These are phyloP conservation scores for Gobio occitaniae DNA, from an alignment of 2,797 vertebrate genomes.

Conservation along the genomic window DNA sequence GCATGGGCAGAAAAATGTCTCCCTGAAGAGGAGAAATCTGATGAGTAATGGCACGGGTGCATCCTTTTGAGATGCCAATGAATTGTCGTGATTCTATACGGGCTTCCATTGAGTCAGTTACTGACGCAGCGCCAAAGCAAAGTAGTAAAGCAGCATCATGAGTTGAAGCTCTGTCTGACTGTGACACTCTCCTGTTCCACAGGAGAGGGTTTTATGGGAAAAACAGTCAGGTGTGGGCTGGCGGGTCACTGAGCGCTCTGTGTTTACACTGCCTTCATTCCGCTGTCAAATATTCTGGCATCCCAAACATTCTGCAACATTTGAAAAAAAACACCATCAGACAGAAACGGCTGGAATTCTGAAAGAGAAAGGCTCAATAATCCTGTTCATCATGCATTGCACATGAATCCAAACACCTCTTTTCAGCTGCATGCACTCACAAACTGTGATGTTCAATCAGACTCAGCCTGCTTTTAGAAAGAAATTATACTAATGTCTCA, in stretches of 20 bases:
- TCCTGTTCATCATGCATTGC: conserved; percentile 66
- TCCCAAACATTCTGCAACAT: conserved; percentile 80
- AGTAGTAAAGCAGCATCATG: neutral
- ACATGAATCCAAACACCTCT: conserved; percentile 65
- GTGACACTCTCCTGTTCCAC: neutral
- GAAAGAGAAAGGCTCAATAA: conserved; percentile 74
- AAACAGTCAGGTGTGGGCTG: conserved; percentile 68
- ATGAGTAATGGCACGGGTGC: too few species aligned
- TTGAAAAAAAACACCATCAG: conserved; percentile 67
- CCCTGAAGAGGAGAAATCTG: too few species aligned
- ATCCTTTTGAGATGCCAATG: neutral
- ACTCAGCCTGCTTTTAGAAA: neutral
- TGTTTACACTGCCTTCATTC: conserved; percentile 76
- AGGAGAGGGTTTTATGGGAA: neutral
- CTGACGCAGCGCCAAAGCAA: neutral
- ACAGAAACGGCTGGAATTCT: conserved; percentile 73
- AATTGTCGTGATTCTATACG: neutral
- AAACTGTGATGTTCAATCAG: neutral
- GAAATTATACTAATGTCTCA: neutral
- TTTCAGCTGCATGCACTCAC: conserved; percentile 13
- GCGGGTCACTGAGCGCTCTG: conserved; percentile 68
- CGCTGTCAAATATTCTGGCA: conserved; percentile 79
- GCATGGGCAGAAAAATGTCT: too few species aligned
- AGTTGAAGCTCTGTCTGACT: neutral
- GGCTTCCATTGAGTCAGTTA: neutral